Conservation (phyloP, 1,140 invertebrate genomes). For the Cotesia glomerata region DNA sequence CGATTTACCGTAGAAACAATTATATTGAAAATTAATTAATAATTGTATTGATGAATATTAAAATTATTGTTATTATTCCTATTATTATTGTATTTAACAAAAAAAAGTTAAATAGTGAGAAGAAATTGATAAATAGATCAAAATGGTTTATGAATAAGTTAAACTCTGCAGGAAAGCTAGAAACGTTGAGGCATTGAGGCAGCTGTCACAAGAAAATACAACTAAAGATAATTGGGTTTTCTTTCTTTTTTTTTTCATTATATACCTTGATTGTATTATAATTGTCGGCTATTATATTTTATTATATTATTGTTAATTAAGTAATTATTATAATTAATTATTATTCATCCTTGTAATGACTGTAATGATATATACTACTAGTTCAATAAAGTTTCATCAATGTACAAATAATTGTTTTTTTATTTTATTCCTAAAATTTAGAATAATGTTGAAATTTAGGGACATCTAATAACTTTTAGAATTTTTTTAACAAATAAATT, state of each 20-base stretch:
- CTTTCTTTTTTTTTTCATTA: slow-evolving; percentile 53
- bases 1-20: neutral
- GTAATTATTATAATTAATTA: slow-evolving; percentile 37
- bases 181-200: slow-evolving; percentile 61
- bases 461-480: too few relatives aligned
- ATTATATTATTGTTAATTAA: slow-evolving; percentile 50
- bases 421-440: neutral
- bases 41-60: too few relatives aligned
- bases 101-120: neutral
- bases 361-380: slow-evolving; percentile 55
- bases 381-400: slow-evolving; percentile 51
- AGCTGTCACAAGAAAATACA: slow-evolving; percentile 60
- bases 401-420: slow-evolving; percentile 33
- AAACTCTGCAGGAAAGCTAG: slow-evolving; percentile 62
- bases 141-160: slow-evolving; percentile 36
- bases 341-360: slow-evolving; percentile 33
- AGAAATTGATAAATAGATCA: neutral
- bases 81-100: neutral
- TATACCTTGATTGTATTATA: slow-evolving; percentile 54
- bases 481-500: too few relatives aligned
- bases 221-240: slow-evolving; percentile 55
- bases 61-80: too few relatives aligned
- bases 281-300: slow-evolving; percentile 50
- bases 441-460: too few relatives aligned
- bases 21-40: neutral